phyloP scores from a whole-genome alignment of 2,888 invertebrate species.

The Thereva nobilitata region DNA sequence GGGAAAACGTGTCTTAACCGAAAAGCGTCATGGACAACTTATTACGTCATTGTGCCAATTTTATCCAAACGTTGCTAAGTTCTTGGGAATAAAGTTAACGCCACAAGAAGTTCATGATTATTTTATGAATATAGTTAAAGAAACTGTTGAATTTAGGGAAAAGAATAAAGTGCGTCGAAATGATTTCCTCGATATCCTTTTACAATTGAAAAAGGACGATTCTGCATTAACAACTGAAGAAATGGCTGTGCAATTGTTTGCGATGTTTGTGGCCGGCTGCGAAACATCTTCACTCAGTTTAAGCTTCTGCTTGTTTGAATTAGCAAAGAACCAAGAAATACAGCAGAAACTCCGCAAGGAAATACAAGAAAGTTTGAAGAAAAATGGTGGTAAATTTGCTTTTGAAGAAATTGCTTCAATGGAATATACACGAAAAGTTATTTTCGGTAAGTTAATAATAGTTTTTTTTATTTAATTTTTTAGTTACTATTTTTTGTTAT shows the following conservation, averaged over 20 bases:
- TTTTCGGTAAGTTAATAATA: slow-evolving; percentile 50
- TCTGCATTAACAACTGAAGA: slow-evolving; percentile 56
- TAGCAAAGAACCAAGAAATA: slow-evolving; percentile 56
- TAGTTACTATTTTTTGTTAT: neutral
- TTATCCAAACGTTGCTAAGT: slow-evolving; percentile 16
- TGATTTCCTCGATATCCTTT: slow-evolving; percentile 61
- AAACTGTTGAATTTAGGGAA: slow-evolving; percentile 56
- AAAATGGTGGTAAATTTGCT: slow-evolving; percentile 51
- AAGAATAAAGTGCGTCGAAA: slow-evolving; percentile 53
- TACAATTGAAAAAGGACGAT: slow-evolving; percentile 54
- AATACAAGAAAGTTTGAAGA: slow-evolving; percentile 51
- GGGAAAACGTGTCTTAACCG: slow-evolving; percentile 34
- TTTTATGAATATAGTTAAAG: slow-evolving; percentile 51
- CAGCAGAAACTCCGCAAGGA: slow-evolving; percentile 57
- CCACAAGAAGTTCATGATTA: slow-evolving; percentile 48
- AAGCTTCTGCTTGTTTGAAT: slow-evolving; percentile 57
- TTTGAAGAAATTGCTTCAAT: slow-evolving; percentile 57
- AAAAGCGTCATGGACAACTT: neutral
- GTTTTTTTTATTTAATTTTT: neutral
- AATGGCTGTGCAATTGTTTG: slow-evolving; percentile 60
- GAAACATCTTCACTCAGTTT: slow-evolving; percentile 59
- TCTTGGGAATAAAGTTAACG: slow-evolving; percentile 2
- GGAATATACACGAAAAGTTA: slow-evolving; percentile 56
- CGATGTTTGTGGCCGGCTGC: slow-evolving; percentile 60
- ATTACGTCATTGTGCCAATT: neutral